Evolutionary conservation across 2,888 invertebrate species (phyloP), one percentile per base, ranked within the genome.

Genomic region (Tribolium freemani): DNA sequence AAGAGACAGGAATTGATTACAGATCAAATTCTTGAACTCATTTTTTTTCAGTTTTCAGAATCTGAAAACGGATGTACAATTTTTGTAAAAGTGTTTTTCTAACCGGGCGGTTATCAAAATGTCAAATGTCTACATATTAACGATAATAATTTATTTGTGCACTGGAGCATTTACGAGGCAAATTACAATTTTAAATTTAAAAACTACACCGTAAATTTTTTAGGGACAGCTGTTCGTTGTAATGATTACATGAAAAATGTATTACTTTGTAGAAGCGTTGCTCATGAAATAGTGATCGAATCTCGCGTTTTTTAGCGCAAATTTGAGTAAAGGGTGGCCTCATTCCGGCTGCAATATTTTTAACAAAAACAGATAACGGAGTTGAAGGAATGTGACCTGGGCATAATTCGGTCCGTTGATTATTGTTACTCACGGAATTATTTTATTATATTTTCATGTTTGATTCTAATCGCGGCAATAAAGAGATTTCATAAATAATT

Each of bases 81-180:
- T 16, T 16, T 16, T 16, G 16, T 16, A 16, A 16, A 16, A 16
- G 2, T 16, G 1, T 16, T 16, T 16, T 16, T 16, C 16, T 16
- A 16, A 16, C 16, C 16, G 16, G 16, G 16, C 16, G 16, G 16
- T 16, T 16, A 16, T 16, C 16, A 16, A 16, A n/a, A 31, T 31
- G 5, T 9, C 9, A 9, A 31, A 31, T 38, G 31, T 16, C 50
- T 20, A 51, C 44, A 44, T 64, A 64, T 64, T 53, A 53, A 38
- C 53, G 44, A 53, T 53, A 63, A 50, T 50, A 64, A 53, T 64
- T 64, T 64, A 64, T 64, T 64, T 53, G 20, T 44, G 64, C 53
- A 20, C 16, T 31, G 21, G 38, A 20, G 44, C 44, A 64, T 63
- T 63, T 63, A 20, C 31, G 48, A 61, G 50, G 30, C 50, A 48